Base-by-base conservation (phyloP, 2,888 invertebrate species). In the Trissolcus japonicus region DNA sequence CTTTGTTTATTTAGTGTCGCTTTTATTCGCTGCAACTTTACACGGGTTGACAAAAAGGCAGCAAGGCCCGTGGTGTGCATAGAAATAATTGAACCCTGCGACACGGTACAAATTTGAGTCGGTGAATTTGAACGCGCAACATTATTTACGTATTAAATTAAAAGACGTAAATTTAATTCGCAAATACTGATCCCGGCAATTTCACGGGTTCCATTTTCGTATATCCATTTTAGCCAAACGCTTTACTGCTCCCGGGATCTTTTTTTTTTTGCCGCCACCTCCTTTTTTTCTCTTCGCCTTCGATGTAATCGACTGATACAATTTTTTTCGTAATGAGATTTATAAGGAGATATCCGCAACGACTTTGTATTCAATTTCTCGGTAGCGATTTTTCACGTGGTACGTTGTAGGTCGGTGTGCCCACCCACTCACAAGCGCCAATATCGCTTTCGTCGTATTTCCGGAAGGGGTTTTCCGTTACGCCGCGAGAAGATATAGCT, bases 1-100 rank as follows among this genome's bases (percentile, higher is more conserved):
- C 80, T 83, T 83, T 80, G 79, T 82, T 82, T 82, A 75, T 78
- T 75, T 75, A 74, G 68, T 72, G 68, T 72, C 72, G 68, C 65
- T 73, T 77, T 77, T 73, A 68, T 68, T 35, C 68, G 63, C 68
- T 57, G 66, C 25, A 60, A 77, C 67, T 68, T 73, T 63, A 65
- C 68, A 73, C 59, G 53, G 60, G 41, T 55, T 71, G 62, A 67
- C 62, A 60, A 68, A 74, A 74, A 56, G 51, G 54, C 66, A 41
- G 66, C 53, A 59, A 78, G 57, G 66, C 14, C 66, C n/a, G n/a
- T 57, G 50, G 69, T 74, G 73, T 74, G 71, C 73, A 73, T 68
- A 76, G 79, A 57, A 56, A 75, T 68, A 68, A 68, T 77, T 77
- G 66, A 57, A 77, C 65, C 53, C 62, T 59, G 62, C 48, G 4